Base-by-base conservation (phyloP, 2,113 vertebrate genomes). In the Oncorhynchus tshawytscha region DNA sequence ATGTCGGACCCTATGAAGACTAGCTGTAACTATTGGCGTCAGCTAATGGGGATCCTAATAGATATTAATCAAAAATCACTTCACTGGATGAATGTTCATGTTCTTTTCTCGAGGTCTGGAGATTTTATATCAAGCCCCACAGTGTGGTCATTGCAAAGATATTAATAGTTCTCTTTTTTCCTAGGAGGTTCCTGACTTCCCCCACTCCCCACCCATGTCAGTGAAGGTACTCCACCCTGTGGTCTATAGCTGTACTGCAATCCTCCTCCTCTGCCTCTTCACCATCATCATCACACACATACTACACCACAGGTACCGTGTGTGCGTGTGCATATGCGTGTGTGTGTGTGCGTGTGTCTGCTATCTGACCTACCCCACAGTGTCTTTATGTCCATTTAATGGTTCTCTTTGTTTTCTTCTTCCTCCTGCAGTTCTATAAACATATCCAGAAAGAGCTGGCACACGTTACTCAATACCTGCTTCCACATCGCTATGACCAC, bases 401-500 rank as follows among this genome's bases (percentile, higher is more conserved):
- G 72, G 39, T 24, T 24, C 15, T 8, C 34, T 4, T 25, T 1
- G 1, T 76, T 24, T 1, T 77, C 69, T n/a, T 82, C 39, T n/a
- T 82, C 39, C 69, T 45, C 74, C 11, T 71, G 22, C 87, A 99
- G 98, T 86, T 95, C 96, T 68, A 95, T 99, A 74, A 93, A 91
- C 16, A 95, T 99, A 90, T 95, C 96, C 3, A 94, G 94, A 85
- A 98, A 99, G 89, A 94, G 95, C 85, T 99, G 97, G 97, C 98
- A 99, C 90, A 98, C 96, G 75, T 92, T 98, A 85, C 93, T 99
- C 2, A 99, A 99, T 86, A 95, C 96, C 79, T 98, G 97, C 86
- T 99, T 99, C 91, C 97, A 99, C 90, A 96, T 97, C 16, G 96
- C 97, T 89, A 98, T 99, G 98, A 98, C 96, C 0, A 95, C 96